Evolutionary conservation across 30 jellyfish, hydroid and myxozoan species (phyloP), one percentile per base, ranked within the genome.

Genomic region (Aurelia coerulea): DNA sequence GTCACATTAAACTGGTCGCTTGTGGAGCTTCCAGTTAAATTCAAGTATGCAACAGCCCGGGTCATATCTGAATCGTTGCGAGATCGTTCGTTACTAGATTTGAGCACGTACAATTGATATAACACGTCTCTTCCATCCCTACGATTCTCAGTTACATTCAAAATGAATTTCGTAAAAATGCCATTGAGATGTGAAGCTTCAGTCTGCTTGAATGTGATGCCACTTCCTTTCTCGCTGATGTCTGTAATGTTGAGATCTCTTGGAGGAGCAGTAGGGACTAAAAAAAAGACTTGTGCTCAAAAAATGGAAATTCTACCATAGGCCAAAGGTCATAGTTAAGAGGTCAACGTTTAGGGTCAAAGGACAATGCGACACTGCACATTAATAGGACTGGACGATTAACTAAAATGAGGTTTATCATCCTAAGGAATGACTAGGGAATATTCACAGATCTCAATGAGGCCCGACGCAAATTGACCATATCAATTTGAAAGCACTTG

Each of bases 211-310:
- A 65, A 23, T 52, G 16, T 65, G n/a, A 68, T 39, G 58, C 7
- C 60, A 23, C 53, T 64, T 10, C 84, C 34, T 59, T 41, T 31
- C 13, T 50, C 71, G n/a, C 5, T 18, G 16, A 83, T 19, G 49
- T 68, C 74, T 31, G 62, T 60, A 16, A 54, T 18, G 15, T n/a
- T 18, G 67, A 69, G 41, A 31, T 70, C 19, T 34, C 92, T 83
- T 60, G 92, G 92, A 9, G 92, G 86, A 16, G 79, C 92, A 2
- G 86, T 17, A 4, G 92, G 92, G 68, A 59, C 92, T 83, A 32
- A 3, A n/a, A 80, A 37, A 19, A 14, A 46, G 8, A 9, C 6
- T 9, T 46, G 15, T 46, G 11, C 56, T 46, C 12, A 8, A 46
- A 46, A 46, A 46, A 4, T 46, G 56, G 56, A 46, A 23, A 5